These are phyloP conservation scores for Takifugu flavidus DNA, from an alignment of 2,113 vertebrate genomes.

Conservation along the genomic window DNA sequence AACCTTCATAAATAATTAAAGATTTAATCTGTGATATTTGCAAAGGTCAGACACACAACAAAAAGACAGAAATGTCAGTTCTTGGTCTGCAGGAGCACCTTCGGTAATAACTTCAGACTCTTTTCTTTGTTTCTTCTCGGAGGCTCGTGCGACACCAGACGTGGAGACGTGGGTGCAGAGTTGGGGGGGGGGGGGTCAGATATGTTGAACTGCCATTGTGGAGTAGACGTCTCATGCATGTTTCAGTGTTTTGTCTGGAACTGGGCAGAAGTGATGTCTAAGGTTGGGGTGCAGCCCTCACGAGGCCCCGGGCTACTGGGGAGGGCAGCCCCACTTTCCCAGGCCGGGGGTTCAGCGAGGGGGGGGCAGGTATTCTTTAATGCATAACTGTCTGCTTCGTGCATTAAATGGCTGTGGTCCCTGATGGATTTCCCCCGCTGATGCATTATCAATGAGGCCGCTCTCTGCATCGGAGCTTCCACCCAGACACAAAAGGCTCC, in stretches of 20 bases:
- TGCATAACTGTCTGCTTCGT: conserved; percentile 55
- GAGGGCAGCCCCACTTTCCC: conserved; percentile 36
- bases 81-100: conserved; percentile 45
- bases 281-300: not conserved
- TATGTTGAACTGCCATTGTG: conserved; percentile 22
- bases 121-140: conserved; percentile 44
- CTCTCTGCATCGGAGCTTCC: conserved; percentile 43
- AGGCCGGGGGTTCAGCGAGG: conserved; percentile 23
- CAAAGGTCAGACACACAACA: conserved; percentile 88
- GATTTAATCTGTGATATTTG: conserved; percentile 95
- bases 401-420: conserved; percentile 64
- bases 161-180: conserved; percentile 19
- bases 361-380: conserved; percentile 34
- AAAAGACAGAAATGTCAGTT: conserved; percentile 69
- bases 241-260: conserved; percentile 54
- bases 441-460: conserved; percentile 73
- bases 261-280: conserved; percentile 15
- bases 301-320: conserved; percentile 13
- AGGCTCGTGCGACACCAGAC: conserved; percentile 38
- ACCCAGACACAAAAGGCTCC: conserved; percentile 33
- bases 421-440: conserved; percentile 62
- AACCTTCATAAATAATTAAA: conserved; percentile 93
- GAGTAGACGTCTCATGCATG: conserved; percentile 44
- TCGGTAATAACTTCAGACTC: conserved; percentile 47
- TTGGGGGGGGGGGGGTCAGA: too few relatives aligned